Conservation (phyloP, 2,797 vertebrate species). For the Sebastes itinus region DNA sequence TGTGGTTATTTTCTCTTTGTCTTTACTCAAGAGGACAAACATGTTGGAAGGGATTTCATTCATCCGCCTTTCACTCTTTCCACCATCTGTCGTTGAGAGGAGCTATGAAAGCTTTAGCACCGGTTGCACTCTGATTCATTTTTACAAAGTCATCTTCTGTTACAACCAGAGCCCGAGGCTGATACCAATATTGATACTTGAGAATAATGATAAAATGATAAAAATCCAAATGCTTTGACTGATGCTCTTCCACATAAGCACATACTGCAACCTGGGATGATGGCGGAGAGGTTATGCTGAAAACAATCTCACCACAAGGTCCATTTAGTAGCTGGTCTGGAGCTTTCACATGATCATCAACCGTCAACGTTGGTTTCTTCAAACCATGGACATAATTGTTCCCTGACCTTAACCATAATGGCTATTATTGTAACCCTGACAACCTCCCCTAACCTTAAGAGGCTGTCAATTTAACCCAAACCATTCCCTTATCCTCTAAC, state of each 20-base stretch:
- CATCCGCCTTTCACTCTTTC: neutral
- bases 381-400: neutral
- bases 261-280: neutral
- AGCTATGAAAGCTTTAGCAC: neutral
- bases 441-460: neutral
- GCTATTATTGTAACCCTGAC: neutral
- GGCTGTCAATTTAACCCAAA: neutral
- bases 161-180: neutral
- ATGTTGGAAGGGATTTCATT: neutral
- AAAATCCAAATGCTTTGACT: neutral
- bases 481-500: neutral
- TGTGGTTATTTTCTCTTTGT: constrained; percentile 25
- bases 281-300: neutral
- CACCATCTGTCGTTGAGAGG: constrained; percentile 21
- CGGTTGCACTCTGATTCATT: neutral
- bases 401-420: neutral
- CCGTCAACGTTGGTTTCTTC: neutral
- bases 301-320: neutral
- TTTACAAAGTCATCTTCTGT: neutral
- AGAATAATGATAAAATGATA: neutral
- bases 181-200: neutral
- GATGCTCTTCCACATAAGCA: neutral
- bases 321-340: neutral
- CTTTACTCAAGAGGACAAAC: constrained; percentile 28
- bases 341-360: neutral